A percentile compares a stretch with the other conserved stretches of the same genome.
Evolutionary conservation across 2,797 vertebrate species (phyloP).

Genomic region (Momotus momota): DNA sequence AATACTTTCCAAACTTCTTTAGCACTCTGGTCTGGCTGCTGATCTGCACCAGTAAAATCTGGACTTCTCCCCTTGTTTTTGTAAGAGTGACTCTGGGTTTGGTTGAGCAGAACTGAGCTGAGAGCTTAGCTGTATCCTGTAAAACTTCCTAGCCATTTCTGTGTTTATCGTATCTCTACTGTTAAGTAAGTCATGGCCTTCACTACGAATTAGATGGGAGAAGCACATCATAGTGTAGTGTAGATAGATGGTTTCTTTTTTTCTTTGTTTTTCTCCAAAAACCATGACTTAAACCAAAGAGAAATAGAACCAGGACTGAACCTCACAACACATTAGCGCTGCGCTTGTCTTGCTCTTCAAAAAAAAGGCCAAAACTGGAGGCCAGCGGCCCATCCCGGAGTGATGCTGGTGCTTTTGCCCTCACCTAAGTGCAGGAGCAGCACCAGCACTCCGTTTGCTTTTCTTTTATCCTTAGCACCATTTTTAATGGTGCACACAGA

Average conservation of each 20-base stretch:
- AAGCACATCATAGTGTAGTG: background rate
- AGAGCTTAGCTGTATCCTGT: background rate
- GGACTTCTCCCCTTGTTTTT: background rate
- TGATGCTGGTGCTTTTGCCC: background rate
- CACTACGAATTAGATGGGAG: background rate
- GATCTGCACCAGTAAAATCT: background rate
- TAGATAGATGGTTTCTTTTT: background rate
- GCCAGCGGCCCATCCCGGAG: background rate
- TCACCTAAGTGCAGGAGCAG: background rate
- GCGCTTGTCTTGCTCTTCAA: background rate
- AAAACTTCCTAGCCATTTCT: rapidly evolving
- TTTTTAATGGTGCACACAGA: background rate
- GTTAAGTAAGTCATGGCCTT: background rate
- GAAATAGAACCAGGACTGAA: background rate
- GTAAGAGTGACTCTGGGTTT: background rate
- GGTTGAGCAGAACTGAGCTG: background rate
- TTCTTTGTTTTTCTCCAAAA: background rate
- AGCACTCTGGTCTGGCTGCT: background rate
- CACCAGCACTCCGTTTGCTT: background rate
- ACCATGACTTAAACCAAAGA: rapidly evolving
- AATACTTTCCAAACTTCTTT: background rate
- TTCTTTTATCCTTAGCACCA: background rate
- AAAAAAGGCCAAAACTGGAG: background rate
- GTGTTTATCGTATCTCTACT: background rate
- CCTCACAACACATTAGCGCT: background rate